Evolutionary conservation across 2,888 invertebrate genomes (phyloP), one percentile per base, ranked within the genome.

Genomic region (Pedicia rivosa): DNA sequence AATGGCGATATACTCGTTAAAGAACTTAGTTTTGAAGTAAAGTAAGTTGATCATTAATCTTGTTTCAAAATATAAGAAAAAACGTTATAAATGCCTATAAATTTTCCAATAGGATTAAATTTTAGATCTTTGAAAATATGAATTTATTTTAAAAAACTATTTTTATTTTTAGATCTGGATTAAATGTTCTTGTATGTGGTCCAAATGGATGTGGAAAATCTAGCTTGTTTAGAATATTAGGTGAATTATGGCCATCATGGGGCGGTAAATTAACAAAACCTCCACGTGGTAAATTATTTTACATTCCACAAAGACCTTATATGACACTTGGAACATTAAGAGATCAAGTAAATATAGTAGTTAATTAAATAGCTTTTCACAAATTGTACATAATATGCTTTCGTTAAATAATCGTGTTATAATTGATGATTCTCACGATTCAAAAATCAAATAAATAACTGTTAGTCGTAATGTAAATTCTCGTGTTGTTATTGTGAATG

Each of bases 191-290:
- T n/a, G 91, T 97, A 0, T 95, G 94, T 57, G 97, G 97, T 0
- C 97, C 97, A 3, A 98, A 98, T 59, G 97, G 98, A 2, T 92
- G 95, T 59, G 97, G 97, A 33, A 98, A 98, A 62, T 91, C 91
- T 37, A 95, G 94, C 1, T 68, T 98, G 50, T 98, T 98, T 70
- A 71, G 97, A 39, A 82, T 94, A 52, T 70, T 98, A 10, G 97
- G 97, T 30, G 95, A 92, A 68, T 64, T 98, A 39, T 98, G 98
- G 98, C 97, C 97, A 1, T 68, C 91, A 39, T 95, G 92, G 70
- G 88, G 90, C 16, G 95, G 94, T 3, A 75, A 76, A 5, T 66
- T 98, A 37, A 91, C 86, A 3, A 98, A 97, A 62, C 97, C 97
- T n/a, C 84, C 83, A 1, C 75, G 81, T 40, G 87, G 88, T 14